Conservation (phyloP, 2,888 invertebrate genomes). For the Heteropelma amictum region DNA sequence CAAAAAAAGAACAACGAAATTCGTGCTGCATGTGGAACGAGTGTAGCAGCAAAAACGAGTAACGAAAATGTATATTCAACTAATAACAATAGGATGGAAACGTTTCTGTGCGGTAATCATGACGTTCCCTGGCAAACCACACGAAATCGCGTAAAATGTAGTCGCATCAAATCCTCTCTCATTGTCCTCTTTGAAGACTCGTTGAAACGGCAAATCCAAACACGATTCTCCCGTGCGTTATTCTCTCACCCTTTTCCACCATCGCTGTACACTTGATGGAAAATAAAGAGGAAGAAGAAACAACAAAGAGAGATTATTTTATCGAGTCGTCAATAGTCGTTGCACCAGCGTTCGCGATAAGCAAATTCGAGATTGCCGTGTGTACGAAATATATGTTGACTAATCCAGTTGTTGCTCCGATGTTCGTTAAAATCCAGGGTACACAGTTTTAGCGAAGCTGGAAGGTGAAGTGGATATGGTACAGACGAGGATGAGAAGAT, state of each 20-base stretch:
- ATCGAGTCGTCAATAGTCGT: conserved; percentile 67
- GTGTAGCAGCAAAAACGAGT: too few species aligned
- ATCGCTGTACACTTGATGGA: not conserved
- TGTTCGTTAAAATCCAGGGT: conserved; percentile 54
- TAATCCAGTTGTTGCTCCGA: conserved; percentile 67
- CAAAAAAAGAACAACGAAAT: not conserved
- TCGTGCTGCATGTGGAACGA: too few species aligned
- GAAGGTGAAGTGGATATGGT: conserved; percentile 43
- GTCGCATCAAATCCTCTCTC: too few species aligned
- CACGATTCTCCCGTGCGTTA: too few species aligned
- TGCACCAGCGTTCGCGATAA: conserved; percentile 41
- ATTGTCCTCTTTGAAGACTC: too few species aligned
- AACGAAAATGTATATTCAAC: too few species aligned
- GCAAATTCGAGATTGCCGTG: conserved; percentile 62
- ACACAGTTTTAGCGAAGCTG: conserved; percentile 63
- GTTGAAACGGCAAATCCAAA: too few species aligned
- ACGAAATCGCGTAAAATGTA: too few species aligned
- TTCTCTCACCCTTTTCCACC: too few species aligned
- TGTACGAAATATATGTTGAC: conserved; percentile 61
- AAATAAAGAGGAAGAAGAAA: not conserved
- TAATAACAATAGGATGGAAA: not conserved
- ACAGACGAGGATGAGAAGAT: conserved; percentile 33
- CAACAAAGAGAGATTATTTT: too few species aligned
- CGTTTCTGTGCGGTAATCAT: too few species aligned
- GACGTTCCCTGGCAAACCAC: too few species aligned